Percentiles rank a stretch among this genome's conserved stretches.
Evolutionary conservation across 2,797 vertebrate species (phyloP).

Genomic region (Alauda arvensis): DNA sequence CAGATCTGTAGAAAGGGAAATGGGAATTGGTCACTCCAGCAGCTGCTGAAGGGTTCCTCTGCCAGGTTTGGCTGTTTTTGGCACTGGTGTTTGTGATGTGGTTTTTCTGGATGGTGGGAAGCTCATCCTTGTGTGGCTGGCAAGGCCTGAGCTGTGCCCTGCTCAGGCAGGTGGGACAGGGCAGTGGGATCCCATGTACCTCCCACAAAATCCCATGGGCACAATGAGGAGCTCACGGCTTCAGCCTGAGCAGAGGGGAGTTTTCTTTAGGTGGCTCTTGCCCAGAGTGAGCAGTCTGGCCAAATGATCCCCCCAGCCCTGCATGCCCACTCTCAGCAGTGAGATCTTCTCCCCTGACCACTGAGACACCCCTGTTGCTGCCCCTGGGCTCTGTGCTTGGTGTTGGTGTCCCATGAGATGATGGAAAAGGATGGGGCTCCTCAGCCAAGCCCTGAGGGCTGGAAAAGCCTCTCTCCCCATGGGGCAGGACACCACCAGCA

Average conservation of each 20-base stretch:
- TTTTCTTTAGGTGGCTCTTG: background rate
- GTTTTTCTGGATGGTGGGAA: background rate
- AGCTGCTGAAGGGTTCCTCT: constrained; percentile 21
- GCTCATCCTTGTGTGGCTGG: background rate
- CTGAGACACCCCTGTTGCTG: background rate
- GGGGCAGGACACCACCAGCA: background rate
- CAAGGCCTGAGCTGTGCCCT: background rate
- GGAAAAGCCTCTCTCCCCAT: background rate
- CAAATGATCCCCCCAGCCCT: background rate
- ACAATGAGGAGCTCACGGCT: background rate
- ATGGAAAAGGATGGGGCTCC: background rate
- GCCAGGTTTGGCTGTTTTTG: background rate
- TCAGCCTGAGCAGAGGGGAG: background rate
- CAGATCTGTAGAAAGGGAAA: constrained; percentile 3
- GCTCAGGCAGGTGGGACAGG: background rate
- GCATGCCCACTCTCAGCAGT: background rate
- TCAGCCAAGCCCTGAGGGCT: background rate
- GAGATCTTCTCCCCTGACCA: background rate
- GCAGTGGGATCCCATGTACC: background rate
- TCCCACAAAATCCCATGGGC: background rate
- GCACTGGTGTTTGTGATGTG: background rate
- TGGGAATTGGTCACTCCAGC: background rate
- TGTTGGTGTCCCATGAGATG: background rate
- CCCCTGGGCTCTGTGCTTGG: background rate
- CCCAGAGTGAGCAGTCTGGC: background rate